Percentiles rank a stretch among this genome's conserved stretches.
phyloP scores from a whole-genome alignment of 2,888 invertebrate species.

The Plebejus argus region DNA sequence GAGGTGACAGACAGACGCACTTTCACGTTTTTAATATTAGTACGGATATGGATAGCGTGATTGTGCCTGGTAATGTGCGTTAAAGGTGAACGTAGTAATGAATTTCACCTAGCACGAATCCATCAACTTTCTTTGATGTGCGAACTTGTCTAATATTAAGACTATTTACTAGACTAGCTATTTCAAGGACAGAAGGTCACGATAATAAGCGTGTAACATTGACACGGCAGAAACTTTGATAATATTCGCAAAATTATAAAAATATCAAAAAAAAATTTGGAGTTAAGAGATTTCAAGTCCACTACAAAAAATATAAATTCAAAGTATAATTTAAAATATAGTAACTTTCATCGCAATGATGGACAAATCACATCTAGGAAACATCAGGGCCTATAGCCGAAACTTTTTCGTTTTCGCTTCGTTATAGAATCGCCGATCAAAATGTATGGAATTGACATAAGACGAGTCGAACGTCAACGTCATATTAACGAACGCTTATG shows the following conservation, averaged over 20 bases:
- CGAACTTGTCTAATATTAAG: constrained; percentile 5
- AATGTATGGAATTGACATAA: too few species aligned
- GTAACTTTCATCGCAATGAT: too few species aligned
- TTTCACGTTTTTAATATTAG: neutral
- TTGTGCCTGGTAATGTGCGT: neutral
- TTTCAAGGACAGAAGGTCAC: neutral
- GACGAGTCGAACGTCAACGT: too few species aligned
- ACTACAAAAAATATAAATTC: too few species aligned
- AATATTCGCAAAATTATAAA: neutral
- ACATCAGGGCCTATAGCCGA: too few species aligned
- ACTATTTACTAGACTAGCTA: neutral
- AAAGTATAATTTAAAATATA: too few species aligned
- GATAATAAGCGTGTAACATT: neutral
- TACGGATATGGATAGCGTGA: constrained; percentile 7
- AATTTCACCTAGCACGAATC: constrained; percentile 25
- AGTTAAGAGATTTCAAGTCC: too few species aligned
- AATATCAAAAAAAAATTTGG: neutral
- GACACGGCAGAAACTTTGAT: neutral
- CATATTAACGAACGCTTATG: too few species aligned
- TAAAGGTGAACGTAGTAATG: constrained; percentile 27
- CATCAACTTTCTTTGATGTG: constrained; percentile 25
- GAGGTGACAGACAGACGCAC: too few species aligned
- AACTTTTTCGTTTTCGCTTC: too few species aligned
- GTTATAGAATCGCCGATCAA: too few species aligned
- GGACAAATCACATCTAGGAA: neutral